These are phyloP conservation scores for Elephas maximus DNA, from an alignment of 2,113 vertebrate genomes.

Conservation along the genomic window DNA sequence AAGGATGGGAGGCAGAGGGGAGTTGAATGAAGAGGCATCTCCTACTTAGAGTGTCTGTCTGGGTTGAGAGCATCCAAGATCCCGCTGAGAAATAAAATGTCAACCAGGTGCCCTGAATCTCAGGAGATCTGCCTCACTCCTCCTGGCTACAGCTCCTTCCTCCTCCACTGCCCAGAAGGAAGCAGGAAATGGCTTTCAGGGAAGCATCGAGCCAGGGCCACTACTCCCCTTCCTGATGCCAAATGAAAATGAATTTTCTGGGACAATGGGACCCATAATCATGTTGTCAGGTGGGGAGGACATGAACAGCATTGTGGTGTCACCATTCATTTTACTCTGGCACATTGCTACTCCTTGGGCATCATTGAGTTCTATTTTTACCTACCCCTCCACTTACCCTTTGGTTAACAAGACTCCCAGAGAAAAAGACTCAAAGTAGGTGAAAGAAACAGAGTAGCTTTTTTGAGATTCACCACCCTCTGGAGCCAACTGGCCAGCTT, in stretches of 20 bases:
- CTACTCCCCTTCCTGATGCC: neutral
- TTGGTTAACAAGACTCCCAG: slow-evolving; percentile 34
- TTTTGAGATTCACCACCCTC: neutral
- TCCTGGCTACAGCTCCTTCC: neutral
- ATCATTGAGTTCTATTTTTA: slow-evolving; percentile 57
- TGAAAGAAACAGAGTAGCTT: neutral
- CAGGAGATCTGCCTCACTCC: neutral
- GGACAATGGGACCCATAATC: neutral
- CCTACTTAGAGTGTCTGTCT: neutral
- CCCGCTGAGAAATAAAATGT: slow-evolving; percentile 64
- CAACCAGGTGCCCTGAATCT: slow-evolving; percentile 17
- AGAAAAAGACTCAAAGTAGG: slow-evolving; percentile 1
- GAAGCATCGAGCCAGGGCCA: neutral
- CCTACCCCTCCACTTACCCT: neutral
- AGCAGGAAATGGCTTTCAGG: neutral
- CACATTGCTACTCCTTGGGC: neutral
- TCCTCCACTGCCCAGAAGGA: neutral
- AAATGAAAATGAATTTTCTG: neutral
- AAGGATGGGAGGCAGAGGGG: neutral
- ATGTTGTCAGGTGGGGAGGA: slow-evolving; percentile 20
- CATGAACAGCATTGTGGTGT: neutral
- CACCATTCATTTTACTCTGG: neutral
- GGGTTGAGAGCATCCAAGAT: slow-evolving; percentile 64
- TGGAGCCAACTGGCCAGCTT: neutral
- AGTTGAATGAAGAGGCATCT: slow-evolving; percentile 39